phyloP scores from a whole-genome alignment of 2,888 invertebrate genomes.

The Chorisops tibialis region DNA sequence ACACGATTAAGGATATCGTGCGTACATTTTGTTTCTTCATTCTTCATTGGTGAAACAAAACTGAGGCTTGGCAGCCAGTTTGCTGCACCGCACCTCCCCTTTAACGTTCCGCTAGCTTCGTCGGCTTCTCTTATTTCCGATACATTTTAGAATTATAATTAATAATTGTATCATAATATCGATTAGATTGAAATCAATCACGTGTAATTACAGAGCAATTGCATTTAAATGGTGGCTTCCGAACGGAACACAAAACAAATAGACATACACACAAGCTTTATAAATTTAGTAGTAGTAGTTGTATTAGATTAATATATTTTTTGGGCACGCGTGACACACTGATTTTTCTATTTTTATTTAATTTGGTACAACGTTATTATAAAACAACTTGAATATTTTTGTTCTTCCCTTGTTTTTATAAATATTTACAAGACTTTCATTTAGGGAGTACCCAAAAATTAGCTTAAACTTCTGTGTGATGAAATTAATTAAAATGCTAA shows the following conservation, averaged over 20 bases:
- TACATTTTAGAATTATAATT: neutral
- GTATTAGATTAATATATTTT: neutral
- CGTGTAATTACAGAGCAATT: too few relatives aligned
- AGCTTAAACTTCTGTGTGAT: too few relatives aligned
- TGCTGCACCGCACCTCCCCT: constrained; percentile 22
- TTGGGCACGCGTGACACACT: constrained; percentile 13
- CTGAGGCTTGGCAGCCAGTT: constrained; percentile 9
- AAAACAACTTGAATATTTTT: too few relatives aligned
- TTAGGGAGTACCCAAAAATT: too few relatives aligned
- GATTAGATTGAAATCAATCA: neutral
- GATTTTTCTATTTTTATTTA: neutral
- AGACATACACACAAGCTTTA: constrained; percentile 9
- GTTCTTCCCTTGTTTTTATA: too few relatives aligned
- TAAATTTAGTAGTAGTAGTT: neutral
- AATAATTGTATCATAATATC: constrained; percentile 19
- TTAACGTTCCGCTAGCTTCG: constrained; percentile 15
- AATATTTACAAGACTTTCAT: too few relatives aligned
- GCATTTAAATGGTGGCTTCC: neutral
- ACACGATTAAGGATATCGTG: constrained; percentile 99
- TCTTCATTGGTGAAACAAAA: constrained; percentile 62
- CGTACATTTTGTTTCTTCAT: constrained; percentile 99
- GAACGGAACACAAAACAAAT: constrained; percentile 13
- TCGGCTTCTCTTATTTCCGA: neutral
- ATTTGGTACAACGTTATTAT: too few relatives aligned
- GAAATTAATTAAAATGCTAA: too few relatives aligned